Evolutionary conservation across 2,797 vertebrate species (phyloP), one percentile per base, ranked within the genome.

Genomic region (Cichlasoma orientale): DNA sequence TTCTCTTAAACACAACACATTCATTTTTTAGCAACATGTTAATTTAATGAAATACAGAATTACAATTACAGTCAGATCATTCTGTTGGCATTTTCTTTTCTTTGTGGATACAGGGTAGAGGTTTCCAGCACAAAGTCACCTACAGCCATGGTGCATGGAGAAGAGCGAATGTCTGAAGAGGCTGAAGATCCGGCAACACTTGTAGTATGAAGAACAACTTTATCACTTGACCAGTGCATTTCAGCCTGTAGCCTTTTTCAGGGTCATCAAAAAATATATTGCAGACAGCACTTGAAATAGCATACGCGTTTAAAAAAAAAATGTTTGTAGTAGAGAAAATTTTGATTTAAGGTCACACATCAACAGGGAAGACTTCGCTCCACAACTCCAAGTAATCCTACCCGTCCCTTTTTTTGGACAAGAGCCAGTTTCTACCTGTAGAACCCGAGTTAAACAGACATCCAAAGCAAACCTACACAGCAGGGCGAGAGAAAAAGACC

Each of bases 101-200:
- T 27, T 11, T 63, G 36, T 36, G 38, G 58, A 41, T 10, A 41
- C 36, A 25, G 36, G 38, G 23, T 61, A 10, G 23, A 61, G 36
- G 0, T 25, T 41, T 23, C 0, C 41, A 21, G 1, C 36, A 44
- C 12, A 44, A 14, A 14, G 13, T 12, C 11, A 13, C 12, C 38
- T 41, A 41, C 12, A 13, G 14, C 9, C 21, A 63, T 41, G 58
- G 13, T 44, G 2, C 3, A 63, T 18, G 59, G 3, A 1, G 36
- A 2, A 63, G 59, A 18, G 59, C 21, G 44, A 63, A 63, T 41
- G 25, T 44, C 8, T 44, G 36, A 63, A 25, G 8, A 63, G 0
- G 41, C 23, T 4, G 41, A 63, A 44, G 21, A 8, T 18, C 21
- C 59, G 25, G 59, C 9, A 44, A 63, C 36, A 41, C 8, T 25